These are phyloP conservation scores for Anguilla obscura DNA, from an alignment of 2,797 vertebrate genomes.

Conservation along the genomic window DNA sequence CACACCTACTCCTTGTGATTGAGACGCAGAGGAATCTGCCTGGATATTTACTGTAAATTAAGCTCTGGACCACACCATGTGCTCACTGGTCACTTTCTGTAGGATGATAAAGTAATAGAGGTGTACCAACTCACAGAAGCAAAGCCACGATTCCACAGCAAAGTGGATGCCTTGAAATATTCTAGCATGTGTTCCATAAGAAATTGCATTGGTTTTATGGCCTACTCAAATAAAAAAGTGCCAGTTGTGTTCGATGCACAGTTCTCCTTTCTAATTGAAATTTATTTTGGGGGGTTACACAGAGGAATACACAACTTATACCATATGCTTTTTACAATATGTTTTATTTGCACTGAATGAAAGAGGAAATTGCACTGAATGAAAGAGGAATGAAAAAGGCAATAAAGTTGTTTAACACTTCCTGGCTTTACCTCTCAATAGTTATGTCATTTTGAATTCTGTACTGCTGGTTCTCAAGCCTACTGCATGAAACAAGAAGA, in stretches of 20 bases:
- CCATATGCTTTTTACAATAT: background rate
- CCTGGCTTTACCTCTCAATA: background rate
- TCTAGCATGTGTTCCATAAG: slow-evolving; percentile 9
- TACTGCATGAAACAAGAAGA: background rate
- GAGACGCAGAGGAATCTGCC: background rate
- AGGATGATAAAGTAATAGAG: background rate
- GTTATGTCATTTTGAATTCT: slow-evolving; percentile 13
- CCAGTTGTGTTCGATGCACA: background rate
- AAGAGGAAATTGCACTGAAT: background rate
- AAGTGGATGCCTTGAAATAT: background rate
- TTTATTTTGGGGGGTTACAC: slow-evolving; percentile 13
- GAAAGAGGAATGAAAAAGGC: background rate
- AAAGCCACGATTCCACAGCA: background rate
- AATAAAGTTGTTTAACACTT: slow-evolving; percentile 3
- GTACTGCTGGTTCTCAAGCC: background rate
- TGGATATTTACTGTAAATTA: background rate
- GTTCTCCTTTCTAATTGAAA: background rate
- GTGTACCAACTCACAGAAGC: background rate
- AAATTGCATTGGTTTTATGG: background rate
- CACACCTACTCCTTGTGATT: background rate
- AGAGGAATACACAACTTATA: background rate
- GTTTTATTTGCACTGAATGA: background rate
- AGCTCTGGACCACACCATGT: background rate
- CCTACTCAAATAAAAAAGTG: background rate
- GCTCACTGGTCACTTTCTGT: background rate